Conservation (phyloP, 2,888 invertebrate species). For the Athalia cordata region DNA sequence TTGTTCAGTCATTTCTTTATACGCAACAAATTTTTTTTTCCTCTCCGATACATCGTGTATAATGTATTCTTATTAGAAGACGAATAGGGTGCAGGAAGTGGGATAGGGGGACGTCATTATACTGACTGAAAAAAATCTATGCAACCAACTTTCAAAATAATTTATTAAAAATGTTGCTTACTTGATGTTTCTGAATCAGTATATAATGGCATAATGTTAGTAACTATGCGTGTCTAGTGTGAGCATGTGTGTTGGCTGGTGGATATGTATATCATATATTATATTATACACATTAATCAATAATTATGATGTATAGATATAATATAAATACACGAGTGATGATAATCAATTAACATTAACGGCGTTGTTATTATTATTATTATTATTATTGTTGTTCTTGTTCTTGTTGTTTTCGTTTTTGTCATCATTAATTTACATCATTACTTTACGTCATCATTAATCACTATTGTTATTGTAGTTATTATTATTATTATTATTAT, state of each 20-base stretch:
- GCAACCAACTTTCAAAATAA: constrained; percentile 68
- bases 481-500: constrained; percentile 9
- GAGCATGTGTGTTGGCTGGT: constrained; percentile 64
- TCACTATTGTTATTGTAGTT: background rate
- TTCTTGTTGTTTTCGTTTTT: background rate
- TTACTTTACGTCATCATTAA: background rate
- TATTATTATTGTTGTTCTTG: constrained; percentile 7
- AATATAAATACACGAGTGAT: constrained; percentile 15
- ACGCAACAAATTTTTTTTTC: no score
- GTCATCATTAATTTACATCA: background rate
- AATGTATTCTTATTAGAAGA: background rate
- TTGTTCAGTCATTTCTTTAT: no score
- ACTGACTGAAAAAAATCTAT: constrained; percentile 49
- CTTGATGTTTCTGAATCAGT: constrained; percentile 67
- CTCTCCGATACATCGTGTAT: no score
- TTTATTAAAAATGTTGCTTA: constrained; percentile 71
- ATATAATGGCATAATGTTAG: constrained; percentile 64
- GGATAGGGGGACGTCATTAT: no score
- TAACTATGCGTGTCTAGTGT: constrained; percentile 68
- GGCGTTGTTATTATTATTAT: constrained; percentile 10
- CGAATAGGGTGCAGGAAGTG: background rate
- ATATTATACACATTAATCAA: background rate
- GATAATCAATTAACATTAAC: constrained; percentile 30
- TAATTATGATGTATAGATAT: background rate
- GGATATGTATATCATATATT: constrained; percentile 25